Evolutionary conservation across 2,797 vertebrate species (phyloP), one percentile per base, ranked within the genome.

Genomic region (Podarcis lilfordi): DNA sequence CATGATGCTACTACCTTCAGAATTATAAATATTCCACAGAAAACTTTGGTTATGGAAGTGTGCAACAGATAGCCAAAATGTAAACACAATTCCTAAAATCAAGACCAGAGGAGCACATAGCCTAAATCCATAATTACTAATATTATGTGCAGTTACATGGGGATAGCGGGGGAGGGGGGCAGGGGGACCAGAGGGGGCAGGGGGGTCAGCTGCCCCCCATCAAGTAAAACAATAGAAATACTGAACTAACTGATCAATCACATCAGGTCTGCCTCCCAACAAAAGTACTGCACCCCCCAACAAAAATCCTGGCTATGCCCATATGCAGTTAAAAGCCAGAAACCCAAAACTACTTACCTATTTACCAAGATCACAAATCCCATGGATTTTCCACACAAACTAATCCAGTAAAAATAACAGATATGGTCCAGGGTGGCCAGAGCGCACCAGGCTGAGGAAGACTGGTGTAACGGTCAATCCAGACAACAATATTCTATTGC

Each of bases 381-480:
- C 55, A 13, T 25, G 15, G 15, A 32, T n/a, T 15, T 80, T 59
- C 29, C 59, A 15, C 17, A n/a, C 29, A n/a, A 50, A 50, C 11
- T 2, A 13, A 7, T 11, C 45, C 45, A 50, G 19, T 80, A 29
- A 25, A 80, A 80, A 27, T 50, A 80, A 35, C 21, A 59, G 17
- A 19, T 59, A 17, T 32, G 35, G n/a, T 80, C 10, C 78, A 32
- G 78, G n/a, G 29, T n/a, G 50, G 17, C 3, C 59, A 61, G 59
- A 61, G 59, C 2, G 6, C 17, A 61, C 19, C 19, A 61, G 17
- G 21, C 21, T 61, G 59, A 61, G 32, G 15, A 71, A 92, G 50
- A 11, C 0, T 68, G 79, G 9, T 71, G 82, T 82, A 69, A 85
- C 91, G 93, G 86, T 92, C 94, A 95, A 95, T 96, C 95, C 95